These are phyloP conservation scores for Pterocles burchelli DNA, from an alignment of 2,113 vertebrate genomes.

Conservation along the genomic window DNA sequence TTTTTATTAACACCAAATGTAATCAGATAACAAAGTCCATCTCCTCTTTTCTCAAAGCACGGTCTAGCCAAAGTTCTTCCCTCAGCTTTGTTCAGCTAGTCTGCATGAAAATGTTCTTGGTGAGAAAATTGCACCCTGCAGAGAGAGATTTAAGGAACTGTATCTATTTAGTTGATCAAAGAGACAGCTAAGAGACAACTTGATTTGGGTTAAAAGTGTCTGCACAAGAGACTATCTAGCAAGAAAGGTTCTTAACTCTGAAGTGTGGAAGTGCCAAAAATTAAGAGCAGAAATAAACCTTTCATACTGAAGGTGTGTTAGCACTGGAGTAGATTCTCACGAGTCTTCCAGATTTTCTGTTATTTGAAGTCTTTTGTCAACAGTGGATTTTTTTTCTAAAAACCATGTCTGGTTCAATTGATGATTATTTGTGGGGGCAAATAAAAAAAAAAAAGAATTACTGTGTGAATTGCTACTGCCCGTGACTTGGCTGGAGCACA, in stretches of 20 bases:
- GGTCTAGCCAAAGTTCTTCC: not conserved
- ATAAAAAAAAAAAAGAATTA: not conserved
- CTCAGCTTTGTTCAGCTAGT: not conserved
- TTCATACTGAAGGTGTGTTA: not conserved
- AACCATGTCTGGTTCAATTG: not conserved
- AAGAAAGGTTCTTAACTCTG: not conserved
- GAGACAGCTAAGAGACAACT: not conserved
- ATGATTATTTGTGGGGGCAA: not conserved
- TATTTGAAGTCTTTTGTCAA: not conserved
- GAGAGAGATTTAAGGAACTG: constrained; percentile 5
- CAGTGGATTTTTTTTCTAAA: not conserved
- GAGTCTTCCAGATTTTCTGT: not conserved
- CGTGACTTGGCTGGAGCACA: not conserved
- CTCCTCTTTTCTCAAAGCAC: not conserved
- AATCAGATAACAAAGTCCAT: constrained; percentile 47
- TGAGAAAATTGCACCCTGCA: constrained; percentile 20
- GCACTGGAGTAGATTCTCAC: not conserved
- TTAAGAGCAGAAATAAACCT: not conserved
- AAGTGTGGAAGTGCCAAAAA: not conserved
- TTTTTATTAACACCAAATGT: constrained; percentile 59
- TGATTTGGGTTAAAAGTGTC: not conserved
- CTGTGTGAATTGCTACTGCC: not conserved
- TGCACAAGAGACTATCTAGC: not conserved
- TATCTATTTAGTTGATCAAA: constrained; percentile 20
- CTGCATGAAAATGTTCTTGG: not conserved